phyloP scores from a whole-genome alignment of 2,797 vertebrate genomes.

The Epinephelus coioides region DNA sequence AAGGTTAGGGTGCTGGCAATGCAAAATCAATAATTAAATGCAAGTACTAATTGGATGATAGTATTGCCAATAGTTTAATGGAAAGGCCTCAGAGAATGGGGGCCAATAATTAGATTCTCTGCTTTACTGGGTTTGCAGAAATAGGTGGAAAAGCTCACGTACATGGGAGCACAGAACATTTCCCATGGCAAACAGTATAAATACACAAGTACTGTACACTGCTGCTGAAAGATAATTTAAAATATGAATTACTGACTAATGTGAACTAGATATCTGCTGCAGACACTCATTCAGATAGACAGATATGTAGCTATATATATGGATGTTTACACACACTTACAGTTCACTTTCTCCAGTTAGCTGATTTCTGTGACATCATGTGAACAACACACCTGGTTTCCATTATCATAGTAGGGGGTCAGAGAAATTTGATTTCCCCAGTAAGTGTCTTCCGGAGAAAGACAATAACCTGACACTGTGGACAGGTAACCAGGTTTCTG shows the following conservation, averaged over 20 bases:
- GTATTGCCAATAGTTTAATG: slow-evolving; percentile 62
- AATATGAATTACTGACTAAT: slow-evolving; percentile 24
- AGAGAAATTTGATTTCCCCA: background rate
- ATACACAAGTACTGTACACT: slow-evolving; percentile 11
- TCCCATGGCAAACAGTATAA: slow-evolving; percentile 23
- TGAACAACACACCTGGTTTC: background rate
- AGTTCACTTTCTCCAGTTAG: background rate
- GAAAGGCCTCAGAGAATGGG: slow-evolving; percentile 37
- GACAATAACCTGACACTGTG: background rate
- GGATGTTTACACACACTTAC: background rate
- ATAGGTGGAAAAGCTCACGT: slow-evolving; percentile 16
- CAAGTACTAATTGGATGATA: slow-evolving; percentile 63
- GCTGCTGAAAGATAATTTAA: slow-evolving; percentile 34
- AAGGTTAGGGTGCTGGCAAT: slow-evolving; percentile 46
- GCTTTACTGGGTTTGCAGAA: slow-evolving; percentile 39
- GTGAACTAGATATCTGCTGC: slow-evolving; percentile 14
- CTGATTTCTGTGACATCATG: background rate
- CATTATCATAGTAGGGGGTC: background rate
- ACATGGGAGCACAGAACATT: slow-evolving; percentile 16
- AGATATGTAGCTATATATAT: background rate
- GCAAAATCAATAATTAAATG: slow-evolving; percentile 63
- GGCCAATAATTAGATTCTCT: slow-evolving; percentile 53
- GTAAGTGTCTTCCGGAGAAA: background rate
- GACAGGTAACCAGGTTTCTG: background rate
- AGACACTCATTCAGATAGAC: slow-evolving; percentile 11